A percentile compares a stretch with the other conserved stretches of the same genome.
Evolutionary conservation across 2,888 invertebrate genomes (phyloP).

Genomic region (Odontomyia ornata): DNA sequence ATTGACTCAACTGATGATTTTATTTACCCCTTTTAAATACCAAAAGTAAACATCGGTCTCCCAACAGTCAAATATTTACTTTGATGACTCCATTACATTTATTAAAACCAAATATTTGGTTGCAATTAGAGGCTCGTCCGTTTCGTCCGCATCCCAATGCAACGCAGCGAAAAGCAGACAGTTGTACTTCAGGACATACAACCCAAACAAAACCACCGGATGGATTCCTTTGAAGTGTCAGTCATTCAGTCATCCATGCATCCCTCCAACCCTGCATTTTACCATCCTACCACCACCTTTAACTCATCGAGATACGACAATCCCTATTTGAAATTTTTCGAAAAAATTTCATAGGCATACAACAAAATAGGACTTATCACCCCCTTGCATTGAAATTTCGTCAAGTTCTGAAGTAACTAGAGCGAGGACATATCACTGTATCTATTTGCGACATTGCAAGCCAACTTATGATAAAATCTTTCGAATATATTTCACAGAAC

Average conservation of each 20-base stretch:
- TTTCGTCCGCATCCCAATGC: neutral
- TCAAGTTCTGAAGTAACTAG: neutral
- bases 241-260: slow-evolving; percentile 32
- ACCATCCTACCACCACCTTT: neutral
- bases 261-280: neutral
- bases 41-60: slow-evolving; percentile 21
- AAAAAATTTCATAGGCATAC: slow-evolving; percentile 4
- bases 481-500: slow-evolving; percentile 35
- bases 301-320: neutral
- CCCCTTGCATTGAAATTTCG: slow-evolving; percentile 15
- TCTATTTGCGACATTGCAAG: too few species aligned
- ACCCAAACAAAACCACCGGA: neutral
- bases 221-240: slow-evolving; percentile 43
- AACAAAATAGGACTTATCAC: slow-evolving; percentile 14
- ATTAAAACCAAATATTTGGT: slow-evolving; percentile 45
- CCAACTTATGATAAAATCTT: slow-evolving; percentile 26
- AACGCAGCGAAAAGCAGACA: slow-evolving; percentile 1
- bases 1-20: slow-evolving; percentile 1
- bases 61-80: slow-evolving; percentile 29
- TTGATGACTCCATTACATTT: slow-evolving; percentile 41
- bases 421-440: neutral
- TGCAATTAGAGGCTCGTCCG: slow-evolving; percentile 25
- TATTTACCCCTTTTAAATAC: slow-evolving; percentile 38
- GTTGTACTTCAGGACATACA: slow-evolving; percentile 8
- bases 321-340: slow-evolving; percentile 26